phyloP scores from a whole-genome alignment of 2,888 invertebrate species.

The Trichopria drosophilae region DNA sequence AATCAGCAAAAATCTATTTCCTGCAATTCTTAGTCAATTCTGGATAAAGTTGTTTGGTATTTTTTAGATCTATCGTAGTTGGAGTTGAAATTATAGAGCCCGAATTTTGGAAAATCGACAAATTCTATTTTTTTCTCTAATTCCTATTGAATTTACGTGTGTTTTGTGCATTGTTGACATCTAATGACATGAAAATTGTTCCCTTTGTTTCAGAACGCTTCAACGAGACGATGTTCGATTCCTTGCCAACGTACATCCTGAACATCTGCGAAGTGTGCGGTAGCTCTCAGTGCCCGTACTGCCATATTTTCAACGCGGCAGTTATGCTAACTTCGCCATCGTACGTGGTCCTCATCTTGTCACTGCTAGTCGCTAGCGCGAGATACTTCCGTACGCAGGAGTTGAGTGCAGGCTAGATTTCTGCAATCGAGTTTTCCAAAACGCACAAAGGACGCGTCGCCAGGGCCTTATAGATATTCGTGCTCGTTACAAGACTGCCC shows the following conservation, averaged over 20 bases:
- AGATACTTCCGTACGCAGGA: conserved; percentile 48
- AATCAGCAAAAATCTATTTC: no score
- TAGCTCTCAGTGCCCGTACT: conserved; percentile 91
- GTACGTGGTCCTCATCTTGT: conserved; percentile 41
- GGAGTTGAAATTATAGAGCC: no score
- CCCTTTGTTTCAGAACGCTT: conserved; percentile 73
- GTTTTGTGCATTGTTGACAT: conserved; percentile 10
- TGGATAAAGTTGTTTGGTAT: neutral
- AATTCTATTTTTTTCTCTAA: neutral
- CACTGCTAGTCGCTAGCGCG: conserved; percentile 37
- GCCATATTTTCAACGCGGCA: conserved; percentile 79
- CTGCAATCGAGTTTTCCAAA: conserved; percentile 2
- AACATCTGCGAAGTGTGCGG: conserved; percentile 95
- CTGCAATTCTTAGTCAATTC: no score
- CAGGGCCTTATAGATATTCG: no score
- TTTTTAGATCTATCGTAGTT: no score
- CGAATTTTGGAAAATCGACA: no score
- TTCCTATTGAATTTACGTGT: conserved; percentile 8
- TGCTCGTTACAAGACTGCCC: no score
- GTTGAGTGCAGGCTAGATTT: conserved; percentile 42
- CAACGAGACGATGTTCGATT: conserved; percentile 89
- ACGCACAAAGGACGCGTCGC: no score
- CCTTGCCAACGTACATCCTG: conserved; percentile 80
- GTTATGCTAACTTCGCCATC: conserved; percentile 48
- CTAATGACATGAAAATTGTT: no score